Conservation (phyloP, 1,140 invertebrate species). For the Pachyrhynchus sulphureomaculatus region DNA sequence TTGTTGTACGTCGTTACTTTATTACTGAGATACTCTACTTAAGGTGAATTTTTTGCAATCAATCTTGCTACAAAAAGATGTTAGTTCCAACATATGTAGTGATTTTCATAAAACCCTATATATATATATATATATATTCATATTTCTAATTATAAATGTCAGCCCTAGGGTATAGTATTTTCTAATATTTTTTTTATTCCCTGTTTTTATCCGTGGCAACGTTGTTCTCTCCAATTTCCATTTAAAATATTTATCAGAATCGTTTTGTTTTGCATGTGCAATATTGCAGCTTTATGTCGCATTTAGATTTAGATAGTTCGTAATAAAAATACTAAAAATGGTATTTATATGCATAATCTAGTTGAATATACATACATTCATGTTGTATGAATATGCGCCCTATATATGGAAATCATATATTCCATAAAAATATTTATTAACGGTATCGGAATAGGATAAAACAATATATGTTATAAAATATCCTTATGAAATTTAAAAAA, state of each 20-base stretch:
- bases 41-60: too few relatives aligned
- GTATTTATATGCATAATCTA: constrained; percentile 17
- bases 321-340: constrained; percentile 11
- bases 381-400: neutral
- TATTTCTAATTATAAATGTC: too few relatives aligned
- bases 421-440: neutral
- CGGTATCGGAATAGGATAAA: neutral
- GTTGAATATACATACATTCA: constrained; percentile 14
- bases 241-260: constrained; percentile 8
- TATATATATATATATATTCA: too few relatives aligned
- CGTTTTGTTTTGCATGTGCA: neutral
- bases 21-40: too few relatives aligned
- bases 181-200: too few relatives aligned
- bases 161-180: too few relatives aligned
- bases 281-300: constrained; percentile 6
- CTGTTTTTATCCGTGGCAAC: neutral
- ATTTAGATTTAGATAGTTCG: constrained; percentile 9
- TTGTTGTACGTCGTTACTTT: too few relatives aligned
- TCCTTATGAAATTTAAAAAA: too few relatives aligned
- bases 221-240: neutral
- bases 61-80: too few relatives aligned
- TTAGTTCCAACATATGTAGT: too few relatives aligned
- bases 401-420: constrained; percentile 8
- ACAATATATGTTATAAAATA: too few relatives aligned
- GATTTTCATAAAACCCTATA: too few relatives aligned